Percentiles rank a stretch among this genome's conserved stretches.
Conservation (phyloP, 2,113 vertebrate species). For the Dasyprocta punctata region DNA sequence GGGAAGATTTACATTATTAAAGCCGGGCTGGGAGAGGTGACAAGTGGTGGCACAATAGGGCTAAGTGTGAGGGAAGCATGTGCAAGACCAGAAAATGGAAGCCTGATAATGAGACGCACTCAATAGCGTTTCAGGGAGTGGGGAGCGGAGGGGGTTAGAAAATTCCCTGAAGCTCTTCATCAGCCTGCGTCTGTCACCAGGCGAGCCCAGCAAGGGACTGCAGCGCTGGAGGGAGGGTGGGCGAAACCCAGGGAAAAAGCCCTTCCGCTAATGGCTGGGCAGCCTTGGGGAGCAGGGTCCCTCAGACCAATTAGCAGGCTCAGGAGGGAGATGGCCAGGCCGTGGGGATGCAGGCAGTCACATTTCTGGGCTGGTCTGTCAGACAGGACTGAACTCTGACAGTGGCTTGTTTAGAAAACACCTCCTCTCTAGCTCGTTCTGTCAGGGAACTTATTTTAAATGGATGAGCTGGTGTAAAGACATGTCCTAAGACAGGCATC, state of each 20-base stretch:
- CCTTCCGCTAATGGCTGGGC: neutral
- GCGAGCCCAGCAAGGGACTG: neutral
- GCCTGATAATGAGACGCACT: constrained; percentile 66
- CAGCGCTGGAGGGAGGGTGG: neutral
- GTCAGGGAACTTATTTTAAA: neutral
- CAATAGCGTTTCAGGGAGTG: neutral
- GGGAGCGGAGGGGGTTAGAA: neutral
- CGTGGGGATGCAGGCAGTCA: neutral
- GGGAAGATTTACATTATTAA: constrained; percentile 80
- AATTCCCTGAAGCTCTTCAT: constrained; percentile 1
- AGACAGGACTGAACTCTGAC: neutral
- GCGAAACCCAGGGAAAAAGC: neutral
- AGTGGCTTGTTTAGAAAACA: neutral
- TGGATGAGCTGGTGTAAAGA: neutral
- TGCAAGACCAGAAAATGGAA: constrained; percentile 68
- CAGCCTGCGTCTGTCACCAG: constrained; percentile 53
- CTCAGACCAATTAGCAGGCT: constrained; percentile 41
- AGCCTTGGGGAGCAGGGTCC: neutral
- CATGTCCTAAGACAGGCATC: neutral
- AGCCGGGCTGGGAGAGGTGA: constrained; percentile 66
- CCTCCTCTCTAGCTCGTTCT: neutral
- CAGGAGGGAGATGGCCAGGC: neutral
- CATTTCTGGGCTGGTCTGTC: neutral
- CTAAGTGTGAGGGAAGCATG: constrained; percentile 53
- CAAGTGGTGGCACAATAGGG: constrained; percentile 74